Evolutionary conservation across 2,888 invertebrate genomes (phyloP), one percentile per base, ranked within the genome.

Genomic region (Ganaspis brasiliensis): DNA sequence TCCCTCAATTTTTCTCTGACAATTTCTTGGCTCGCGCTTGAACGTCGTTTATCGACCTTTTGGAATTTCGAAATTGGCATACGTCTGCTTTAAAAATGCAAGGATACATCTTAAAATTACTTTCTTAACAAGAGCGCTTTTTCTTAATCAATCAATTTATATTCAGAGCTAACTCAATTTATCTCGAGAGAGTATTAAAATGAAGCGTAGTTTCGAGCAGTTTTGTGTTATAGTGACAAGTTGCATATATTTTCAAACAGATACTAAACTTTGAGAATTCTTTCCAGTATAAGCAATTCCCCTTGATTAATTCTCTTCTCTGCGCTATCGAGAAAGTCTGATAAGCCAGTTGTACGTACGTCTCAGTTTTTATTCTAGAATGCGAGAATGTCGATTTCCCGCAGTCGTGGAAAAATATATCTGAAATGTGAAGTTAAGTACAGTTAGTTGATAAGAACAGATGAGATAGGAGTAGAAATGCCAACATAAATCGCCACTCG

Each of bases 391-490:
- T 45, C 67, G 45, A 67, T 67, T 45, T 26, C 24, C 45, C 14
- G 21, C 26, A 67, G 45, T 16, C 8, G 26, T 9, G 14, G 67
- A 67, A 45, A 67, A 63, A 63, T 40, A 31, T 31, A 67, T 67
- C 45, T 21, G 21, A 1, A 67, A 67, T 67, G 67, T 67, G 24
- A 45, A 67, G 24, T 26, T 45, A 67, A 67, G 45, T 40, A 24
- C 45, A 67, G 24, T 16, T 67, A 9, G 3, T 9, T 45, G 67
- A 67, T 67, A 67, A 67, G 67, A 67, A 67, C 24, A 16, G 67
- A 45, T 14, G n/a, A 67, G 67, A 67, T 67, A 67, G 5, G 45
- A 67, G 67, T 67, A 4, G 45, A 67, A 67, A 67, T 45, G 16
- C n/a, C 21, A 9, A 21, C 67, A 67, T 67, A 67, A 67, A 67